Conservation (phyloP, 2,888 invertebrate genomes). For the Tolmerus cingulatus region DNA sequence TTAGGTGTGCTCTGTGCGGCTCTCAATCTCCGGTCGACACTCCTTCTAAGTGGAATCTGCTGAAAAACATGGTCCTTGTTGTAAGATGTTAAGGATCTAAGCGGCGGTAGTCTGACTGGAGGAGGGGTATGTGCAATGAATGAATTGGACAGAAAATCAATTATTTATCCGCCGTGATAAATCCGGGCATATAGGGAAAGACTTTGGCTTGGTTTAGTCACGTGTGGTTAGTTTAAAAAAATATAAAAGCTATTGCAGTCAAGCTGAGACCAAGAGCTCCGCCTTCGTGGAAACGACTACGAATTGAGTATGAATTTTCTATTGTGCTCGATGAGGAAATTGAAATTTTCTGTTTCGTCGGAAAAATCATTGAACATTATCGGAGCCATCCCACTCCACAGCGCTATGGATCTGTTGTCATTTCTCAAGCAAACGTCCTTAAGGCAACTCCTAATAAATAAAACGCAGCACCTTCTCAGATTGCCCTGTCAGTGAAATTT, state of each 20-base stretch:
- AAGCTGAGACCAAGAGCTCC: neutral
- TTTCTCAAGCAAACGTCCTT: neutral
- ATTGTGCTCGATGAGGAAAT: neutral
- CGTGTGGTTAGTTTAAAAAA: neutral
- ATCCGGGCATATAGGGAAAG: neutral
- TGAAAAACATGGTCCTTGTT: neutral
- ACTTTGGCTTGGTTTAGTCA: neutral
- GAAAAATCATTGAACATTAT: neutral
- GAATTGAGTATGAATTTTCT: neutral
- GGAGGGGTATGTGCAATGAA: neutral
- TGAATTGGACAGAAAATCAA: slow-evolving; percentile 34
- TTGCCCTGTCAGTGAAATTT: slow-evolving; percentile 2
- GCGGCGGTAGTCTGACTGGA: neutral
- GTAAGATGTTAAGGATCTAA: neutral
- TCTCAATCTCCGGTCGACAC: neutral
- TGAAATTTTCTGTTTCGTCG: neutral
- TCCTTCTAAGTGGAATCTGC: neutral
- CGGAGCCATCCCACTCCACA: neutral
- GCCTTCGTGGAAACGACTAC: neutral
- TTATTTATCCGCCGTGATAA: neutral
- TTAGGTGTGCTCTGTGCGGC: neutral
- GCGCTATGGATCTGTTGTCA: neutral
- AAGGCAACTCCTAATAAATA: neutral
- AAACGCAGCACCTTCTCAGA: slow-evolving; percentile 1
- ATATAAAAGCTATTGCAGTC: neutral